Base-by-base conservation (phyloP, 1,140 invertebrate species). In the Caenorhabditis latens region DNA sequence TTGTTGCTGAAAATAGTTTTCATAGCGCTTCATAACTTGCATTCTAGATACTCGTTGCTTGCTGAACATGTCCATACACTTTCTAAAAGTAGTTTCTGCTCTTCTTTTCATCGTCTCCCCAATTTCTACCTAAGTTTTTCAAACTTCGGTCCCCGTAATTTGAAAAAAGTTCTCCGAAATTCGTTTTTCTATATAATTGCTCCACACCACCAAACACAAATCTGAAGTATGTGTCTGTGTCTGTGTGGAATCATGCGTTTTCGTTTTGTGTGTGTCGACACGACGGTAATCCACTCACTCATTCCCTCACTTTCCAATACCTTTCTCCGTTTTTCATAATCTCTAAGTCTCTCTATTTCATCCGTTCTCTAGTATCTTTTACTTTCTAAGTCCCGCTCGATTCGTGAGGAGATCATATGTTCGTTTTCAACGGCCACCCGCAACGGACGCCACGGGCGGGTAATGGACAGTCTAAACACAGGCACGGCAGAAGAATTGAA, bases 401-500 rank as follows among this genome's bases (percentile, higher is more conserved):
- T 46, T 71, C 65, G 65, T 71, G 65, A 71, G 63, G 7, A n/a
- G 71, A 79, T 79, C 71, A 79, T 79, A 46, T 79, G 71, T 79
- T 79, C 71, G 42, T 19, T 71, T 43, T 46, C 42, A 14, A 19
- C n/a, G 11, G 11, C 21, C 9, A 32, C 21, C 65, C 11, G 21
- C 40, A 13, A 8, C 65, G 65, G 55, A 14, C 58, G n/a, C 21
- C 58, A 9, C 63, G 24, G 19, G 11, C 46, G n/a, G 71, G 71
- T 79, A 79, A 79, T 79, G 71, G 71, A 79, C 71, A 79, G 46
- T 79, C 46, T 50, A 79, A 57, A 86, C 50, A 71, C n/a, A 63
- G 50, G 50, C 50, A 53, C 32, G 32, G 32, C 32, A 32, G 32
- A 32, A 32, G 32, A 32, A 32, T 32, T 0, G 58, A 61, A 61